phyloP scores from a whole-genome alignment of 2,888 invertebrate species.

The Sussaba pulchella region DNA sequence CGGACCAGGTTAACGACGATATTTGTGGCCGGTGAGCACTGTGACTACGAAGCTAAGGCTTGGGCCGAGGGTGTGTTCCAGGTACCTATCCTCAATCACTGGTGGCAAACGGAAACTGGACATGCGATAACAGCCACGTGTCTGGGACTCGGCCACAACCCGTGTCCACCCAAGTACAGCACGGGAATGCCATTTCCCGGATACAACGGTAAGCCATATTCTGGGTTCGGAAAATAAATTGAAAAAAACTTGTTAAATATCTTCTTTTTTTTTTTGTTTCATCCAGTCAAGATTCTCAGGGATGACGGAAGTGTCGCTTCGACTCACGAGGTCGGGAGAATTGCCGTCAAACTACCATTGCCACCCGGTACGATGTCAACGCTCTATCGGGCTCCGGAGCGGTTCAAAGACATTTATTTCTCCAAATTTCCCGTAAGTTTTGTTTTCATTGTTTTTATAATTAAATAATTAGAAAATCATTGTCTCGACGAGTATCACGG shows the following conservation, averaged over 20 bases:
- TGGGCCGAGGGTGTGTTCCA: conserved; percentile 91
- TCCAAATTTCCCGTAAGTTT: conserved; percentile 91
- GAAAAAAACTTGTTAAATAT: no score
- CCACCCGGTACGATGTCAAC: conserved; percentile 96
- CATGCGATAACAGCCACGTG: conserved; percentile 95
- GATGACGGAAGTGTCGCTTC: conserved; percentile 90
- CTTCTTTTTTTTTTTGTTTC: conserved; percentile 48
- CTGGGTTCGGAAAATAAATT: background rate
- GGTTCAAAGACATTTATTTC: conserved; percentile 93
- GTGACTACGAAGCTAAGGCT: conserved; percentile 94
- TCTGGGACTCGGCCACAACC: conserved; percentile 90
- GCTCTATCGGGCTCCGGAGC: conserved; percentile 92
- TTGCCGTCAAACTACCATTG: conserved; percentile 93
- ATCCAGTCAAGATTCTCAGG: conserved; percentile 88
- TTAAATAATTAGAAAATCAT: no score
- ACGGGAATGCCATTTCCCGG: conserved; percentile 96
- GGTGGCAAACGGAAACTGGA: conserved; percentile 99
- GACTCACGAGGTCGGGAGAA: conserved; percentile 91
- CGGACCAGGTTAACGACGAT: conserved; percentile 86
- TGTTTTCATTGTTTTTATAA: background rate
- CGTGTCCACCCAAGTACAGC: conserved; percentile 90
- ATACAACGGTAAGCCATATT: conserved; percentile 89
- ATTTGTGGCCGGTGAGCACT: conserved; percentile 96
- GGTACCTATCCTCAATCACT: conserved; percentile 94
- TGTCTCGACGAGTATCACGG: no score